Evolutionary conservation across 1,140 invertebrate genomes (phyloP).

Genomic region (Wiebesia pumilae): DNA sequence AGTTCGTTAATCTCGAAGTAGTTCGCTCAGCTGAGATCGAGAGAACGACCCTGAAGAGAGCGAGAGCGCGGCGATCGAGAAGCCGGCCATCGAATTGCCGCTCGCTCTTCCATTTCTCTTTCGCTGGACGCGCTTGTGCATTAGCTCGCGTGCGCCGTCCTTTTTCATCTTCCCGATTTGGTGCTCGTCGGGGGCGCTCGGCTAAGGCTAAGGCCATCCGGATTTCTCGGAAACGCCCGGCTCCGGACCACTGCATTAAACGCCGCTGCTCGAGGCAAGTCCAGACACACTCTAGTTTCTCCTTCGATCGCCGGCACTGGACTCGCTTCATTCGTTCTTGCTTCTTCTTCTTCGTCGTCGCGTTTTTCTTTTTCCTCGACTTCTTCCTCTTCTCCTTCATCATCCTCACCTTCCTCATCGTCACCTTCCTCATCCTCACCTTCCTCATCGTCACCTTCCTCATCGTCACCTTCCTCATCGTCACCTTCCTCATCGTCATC

Average conservation of each 20-base stretch:
- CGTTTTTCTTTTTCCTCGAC: not conserved
- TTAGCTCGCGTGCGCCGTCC: not conserved
- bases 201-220: slow-evolving; percentile 27
- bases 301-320: not conserved
- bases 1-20: slow-evolving; percentile 28
- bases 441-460: too few relatives aligned
- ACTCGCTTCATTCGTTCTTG: not conserved
- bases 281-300: slow-evolving; percentile 26
- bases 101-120: slow-evolving; percentile 58
- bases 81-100: slow-evolving; percentile 60
- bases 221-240: slow-evolving; percentile 42
- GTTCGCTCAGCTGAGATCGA: not conserved
- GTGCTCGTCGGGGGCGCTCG: slow-evolving; percentile 15
- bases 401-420: not conserved
- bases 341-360: not conserved
- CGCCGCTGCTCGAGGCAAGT: not conserved
- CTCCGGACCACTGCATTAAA: not conserved
- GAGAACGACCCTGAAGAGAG: slow-evolving; percentile 26
- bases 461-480: not conserved
- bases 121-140: slow-evolving; percentile 24
- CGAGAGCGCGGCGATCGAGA: not conserved
- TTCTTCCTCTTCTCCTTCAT: not conserved
- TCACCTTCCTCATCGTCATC: not conserved
- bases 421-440: not conserved
- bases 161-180: slow-evolving; percentile 44